A percentile compares a stretch with the other conserved stretches of the same genome.
Evolutionary conservation across 2,888 invertebrate species (phyloP).

Genomic region (Dusona sp.): DNA sequence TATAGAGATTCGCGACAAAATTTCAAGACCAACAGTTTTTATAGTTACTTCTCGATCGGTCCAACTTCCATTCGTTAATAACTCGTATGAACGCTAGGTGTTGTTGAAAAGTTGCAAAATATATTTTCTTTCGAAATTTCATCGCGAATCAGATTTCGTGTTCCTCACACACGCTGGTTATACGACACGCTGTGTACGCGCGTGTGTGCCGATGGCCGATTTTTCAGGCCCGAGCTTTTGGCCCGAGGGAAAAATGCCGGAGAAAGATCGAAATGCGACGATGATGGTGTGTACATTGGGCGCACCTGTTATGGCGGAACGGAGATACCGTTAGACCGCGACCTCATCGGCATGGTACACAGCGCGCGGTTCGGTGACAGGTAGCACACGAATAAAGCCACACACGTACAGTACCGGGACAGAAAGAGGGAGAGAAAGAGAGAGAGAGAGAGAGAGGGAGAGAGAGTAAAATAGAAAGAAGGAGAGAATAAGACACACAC

Average conservation of each 20-base stretch:
- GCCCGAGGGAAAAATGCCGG: background rate
- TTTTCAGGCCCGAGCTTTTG: conserved; percentile 3
- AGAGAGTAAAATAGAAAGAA: background rate
- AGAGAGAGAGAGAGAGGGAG: background rate
- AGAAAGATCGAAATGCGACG: conserved; percentile 43
- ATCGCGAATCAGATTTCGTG: background rate
- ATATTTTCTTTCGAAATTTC: background rate
- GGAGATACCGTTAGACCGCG: conserved; percentile 81
- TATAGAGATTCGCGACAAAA: background rate
- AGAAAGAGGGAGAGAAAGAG: background rate
- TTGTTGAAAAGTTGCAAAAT: background rate
- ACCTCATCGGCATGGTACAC: conserved; percentile 71
- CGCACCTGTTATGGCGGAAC: conserved; percentile 82
- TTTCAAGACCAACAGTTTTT: background rate
- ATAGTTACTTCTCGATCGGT: background rate
- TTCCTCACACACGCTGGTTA: background rate
- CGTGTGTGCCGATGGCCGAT: no score
- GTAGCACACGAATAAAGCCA: conserved; percentile 71
- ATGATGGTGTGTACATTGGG: conserved; percentile 64
- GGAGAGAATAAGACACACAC: background rate
- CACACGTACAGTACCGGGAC: background rate
- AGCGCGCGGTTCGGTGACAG: conserved; percentile 73
- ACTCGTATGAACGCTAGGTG: background rate
- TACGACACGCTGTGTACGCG: background rate
- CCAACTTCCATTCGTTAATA: background rate